Evolutionary conservation across 2,888 invertebrate species (phyloP), one percentile per base, ranked within the genome.

Genomic region (Conops quadrifasciatus): DNA sequence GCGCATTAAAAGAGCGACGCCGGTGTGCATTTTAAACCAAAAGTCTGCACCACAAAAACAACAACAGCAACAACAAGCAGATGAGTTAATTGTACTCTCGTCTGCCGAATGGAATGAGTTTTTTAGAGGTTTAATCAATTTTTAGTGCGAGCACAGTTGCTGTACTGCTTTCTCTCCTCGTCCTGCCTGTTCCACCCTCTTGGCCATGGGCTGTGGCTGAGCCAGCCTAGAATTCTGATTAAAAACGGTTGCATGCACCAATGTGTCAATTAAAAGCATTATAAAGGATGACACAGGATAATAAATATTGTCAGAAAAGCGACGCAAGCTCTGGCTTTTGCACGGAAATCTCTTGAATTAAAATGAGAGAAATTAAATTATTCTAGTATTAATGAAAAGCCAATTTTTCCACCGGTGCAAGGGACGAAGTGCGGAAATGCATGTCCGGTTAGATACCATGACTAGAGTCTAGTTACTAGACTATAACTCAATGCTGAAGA

Each of bases 41-140:
- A 63, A 15, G 47, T 11, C 16, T 4, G 2, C 21, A 13, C 24
- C 45, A 47, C 47, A 63, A 45, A 16, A 63, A 63, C 16, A 16
- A 26, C 15, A 24, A 47, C 45, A 13, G 16, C 15, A 47, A 63
- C 45, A 28, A 16, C 13, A 16, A 63, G 15, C 15, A 63, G 45
- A 1, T 43, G 3, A 24, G 56, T n/a, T 56, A 9, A 26, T n/a
- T 56, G 26, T 26, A 26, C 21, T 13, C 56, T 11, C 26, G 15
- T 2, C 7, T 26, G 15, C 19, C 4, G 16, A 4, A 56, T 15
- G 24, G 56, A 62, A 63, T 63, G 19, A 63, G 45, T 63, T 63
- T 63, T 63, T 45, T 11, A 45, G 45, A 63, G 45, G n/a, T 63
- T 63, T 63, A 63, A 63, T 63, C 63, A 63, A 63, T 47, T 63